These are phyloP conservation scores for Argyrosomus regius DNA, from an alignment of 2,797 vertebrate species.

Conservation along the genomic window DNA sequence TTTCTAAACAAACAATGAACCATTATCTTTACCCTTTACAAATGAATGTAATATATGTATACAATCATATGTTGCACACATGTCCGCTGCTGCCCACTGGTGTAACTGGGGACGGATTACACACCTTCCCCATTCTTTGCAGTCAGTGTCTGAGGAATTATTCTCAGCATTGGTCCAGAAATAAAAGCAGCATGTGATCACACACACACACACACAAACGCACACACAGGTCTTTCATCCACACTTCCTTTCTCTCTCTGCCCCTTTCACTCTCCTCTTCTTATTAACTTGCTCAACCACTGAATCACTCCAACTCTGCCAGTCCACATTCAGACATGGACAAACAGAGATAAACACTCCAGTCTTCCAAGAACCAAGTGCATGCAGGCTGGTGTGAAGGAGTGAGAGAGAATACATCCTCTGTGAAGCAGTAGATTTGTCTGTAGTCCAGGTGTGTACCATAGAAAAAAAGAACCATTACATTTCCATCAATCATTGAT, in stretches of 20 bases:
- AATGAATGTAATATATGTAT: background rate
- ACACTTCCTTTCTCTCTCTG: constrained; percentile 16
- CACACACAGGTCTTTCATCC: constrained; percentile 20
- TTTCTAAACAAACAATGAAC: background rate
- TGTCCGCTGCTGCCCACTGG: background rate
- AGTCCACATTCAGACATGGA: constrained; percentile 25
- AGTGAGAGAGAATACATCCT: constrained; percentile 28
- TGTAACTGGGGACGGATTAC: background rate
- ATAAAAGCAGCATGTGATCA: constrained; percentile 29
- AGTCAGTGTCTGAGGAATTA: background rate
- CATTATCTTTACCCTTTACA: background rate
- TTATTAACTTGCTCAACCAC: constrained; percentile 34
- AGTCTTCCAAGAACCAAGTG: constrained; percentile 17
- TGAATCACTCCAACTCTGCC: constrained; percentile 22
- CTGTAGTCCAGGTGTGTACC: constrained; percentile 42
- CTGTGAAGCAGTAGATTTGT: background rate
- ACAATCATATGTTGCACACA: background rate
- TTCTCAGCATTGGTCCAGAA: constrained; percentile 20
- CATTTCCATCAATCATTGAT: constrained; percentile 61
- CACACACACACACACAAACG: background rate
- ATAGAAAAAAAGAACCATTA: constrained; percentile 34
- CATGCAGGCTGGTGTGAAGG: constrained; percentile 14
- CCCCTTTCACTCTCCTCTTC: constrained; percentile 36
- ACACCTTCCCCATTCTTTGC: background rate
- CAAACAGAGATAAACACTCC: constrained; percentile 18